Evolutionary conservation across 2,113 vertebrate genomes (phyloP), one percentile per base, ranked within the genome.

Genomic region (Nothocercus nigrocapillus): DNA sequence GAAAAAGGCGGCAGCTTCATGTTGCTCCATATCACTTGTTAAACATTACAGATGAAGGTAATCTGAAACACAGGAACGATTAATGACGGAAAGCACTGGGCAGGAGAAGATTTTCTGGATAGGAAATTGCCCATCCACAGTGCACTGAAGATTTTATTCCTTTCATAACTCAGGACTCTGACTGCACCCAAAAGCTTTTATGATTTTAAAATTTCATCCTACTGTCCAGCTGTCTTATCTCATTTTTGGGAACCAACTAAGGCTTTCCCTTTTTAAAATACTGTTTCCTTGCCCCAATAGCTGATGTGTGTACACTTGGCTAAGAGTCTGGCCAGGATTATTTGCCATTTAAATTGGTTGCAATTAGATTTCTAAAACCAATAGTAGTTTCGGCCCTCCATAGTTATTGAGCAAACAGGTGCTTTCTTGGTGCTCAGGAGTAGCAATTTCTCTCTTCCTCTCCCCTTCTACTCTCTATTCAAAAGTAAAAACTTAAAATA

Each of bases 121-220:
- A 62, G 85, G 69, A 94, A 95, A 82, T 94, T 80, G 81, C 88
- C 66, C 90, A 69, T 92, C 90, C 75, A 63, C 54, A 85, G 81
- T 74, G 66, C 47, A 92, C 81, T 92, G 82, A 92, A 96, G 93
- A 64, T 93, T 97, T 97, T 95, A 97, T 96, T 94, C 69, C 77
- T 84, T 87, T 68, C 81, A 66, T 94, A 96, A 95, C 77, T 97
- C 93, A 92, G 47, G 69, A 40, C 79, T 73, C 85, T 77, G 83
- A 79, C 80, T 62, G 89, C 83, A 92, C 4, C 80, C 66, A 63
- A 56, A 82, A 81, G 85, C 63, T 89, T 93, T 93, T 91, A 95
- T 11, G 42, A 45, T 74, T 80, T 67, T 24, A n/a, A n/a, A 36
- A 68, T 96, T 94, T 92, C 86, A 88, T 84, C 44, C 74, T 86